A percentile compares a stretch with the other conserved stretches of the same genome.
Evolutionary conservation across 1,140 invertebrate genomes (phyloP).

Genomic region (Ostrea edulis): DNA sequence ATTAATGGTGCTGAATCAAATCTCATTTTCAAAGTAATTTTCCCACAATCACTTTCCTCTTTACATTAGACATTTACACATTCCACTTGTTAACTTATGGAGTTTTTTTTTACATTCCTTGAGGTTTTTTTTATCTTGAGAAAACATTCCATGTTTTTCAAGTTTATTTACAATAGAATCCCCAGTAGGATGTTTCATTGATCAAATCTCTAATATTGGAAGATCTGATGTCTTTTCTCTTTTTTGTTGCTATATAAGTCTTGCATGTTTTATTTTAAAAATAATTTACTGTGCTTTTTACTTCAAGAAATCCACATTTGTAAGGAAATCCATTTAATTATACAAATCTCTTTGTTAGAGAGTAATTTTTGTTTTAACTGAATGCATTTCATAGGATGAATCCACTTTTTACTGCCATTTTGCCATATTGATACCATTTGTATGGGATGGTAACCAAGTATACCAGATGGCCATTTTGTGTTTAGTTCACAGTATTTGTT

Average conservation of each 20-base stretch:
- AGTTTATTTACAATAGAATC: conserved; percentile 17
- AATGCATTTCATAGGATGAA: conserved; percentile 17
- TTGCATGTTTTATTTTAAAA: background rate
- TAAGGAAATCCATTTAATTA: conserved; percentile 1
- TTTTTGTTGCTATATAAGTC: background rate
- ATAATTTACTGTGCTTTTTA: background rate
- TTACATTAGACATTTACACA: conserved; percentile 6
- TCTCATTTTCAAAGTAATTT: conserved; percentile 3
- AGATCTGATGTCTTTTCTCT: background rate
- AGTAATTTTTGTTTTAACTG: background rate
- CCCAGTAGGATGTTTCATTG: background rate
- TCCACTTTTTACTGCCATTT: conserved; percentile 8
- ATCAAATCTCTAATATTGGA: conserved; percentile 19
- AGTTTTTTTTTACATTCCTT: conserved; percentile 21
- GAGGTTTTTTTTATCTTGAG: background rate
- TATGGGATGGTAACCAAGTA: background rate
- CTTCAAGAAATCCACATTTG: conserved; percentile 8
- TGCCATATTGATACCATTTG: background rate
- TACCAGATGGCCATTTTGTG: conserved; percentile 18
- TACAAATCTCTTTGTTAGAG: background rate
- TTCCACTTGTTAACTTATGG: background rate
- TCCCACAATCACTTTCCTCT: background rate
- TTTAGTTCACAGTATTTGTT: conserved; percentile 22
- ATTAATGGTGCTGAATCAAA: conserved; percentile 24
- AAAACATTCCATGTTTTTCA: conserved; percentile 18